These are phyloP conservation scores for Embiotoca jacksoni DNA, from an alignment of 2,113 vertebrate genomes.

Conservation along the genomic window DNA sequence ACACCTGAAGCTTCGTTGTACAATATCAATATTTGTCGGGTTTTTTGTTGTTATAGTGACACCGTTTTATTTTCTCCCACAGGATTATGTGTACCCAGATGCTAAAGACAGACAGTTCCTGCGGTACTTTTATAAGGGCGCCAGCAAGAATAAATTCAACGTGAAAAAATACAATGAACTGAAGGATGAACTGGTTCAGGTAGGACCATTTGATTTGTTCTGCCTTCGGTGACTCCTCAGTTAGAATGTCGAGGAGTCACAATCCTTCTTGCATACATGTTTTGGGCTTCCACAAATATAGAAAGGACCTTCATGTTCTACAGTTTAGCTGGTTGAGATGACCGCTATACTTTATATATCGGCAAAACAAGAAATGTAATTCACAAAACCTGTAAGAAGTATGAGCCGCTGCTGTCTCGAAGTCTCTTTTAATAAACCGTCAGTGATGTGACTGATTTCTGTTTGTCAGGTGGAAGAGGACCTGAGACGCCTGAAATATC, in stretches of 20 bases:
- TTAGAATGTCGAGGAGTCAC: too few species aligned
- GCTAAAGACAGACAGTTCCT: conserved; percentile 90
- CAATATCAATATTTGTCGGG: neutral
- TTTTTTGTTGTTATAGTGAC: neutral
- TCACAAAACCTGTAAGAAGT: neutral
- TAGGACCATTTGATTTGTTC: conserved; percentile 61
- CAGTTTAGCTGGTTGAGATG: too few species aligned
- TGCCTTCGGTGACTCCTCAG: too few species aligned
- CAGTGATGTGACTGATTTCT: neutral
- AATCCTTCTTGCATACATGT: too few species aligned
- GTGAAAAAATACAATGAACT: conserved; percentile 91
- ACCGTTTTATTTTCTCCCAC: conserved; percentile 11
- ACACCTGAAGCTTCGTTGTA: neutral
- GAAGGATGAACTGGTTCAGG: conserved; percentile 89
- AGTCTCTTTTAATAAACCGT: too few species aligned
- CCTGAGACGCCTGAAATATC: conserved; percentile 84
- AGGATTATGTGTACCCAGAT: conserved; percentile 93
- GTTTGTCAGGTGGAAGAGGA: conserved; percentile 87
- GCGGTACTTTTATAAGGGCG: conserved; percentile 89
- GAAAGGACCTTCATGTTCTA: too few species aligned
- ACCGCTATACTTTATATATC: too few species aligned
- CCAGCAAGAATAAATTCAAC: conserved; percentile 86
- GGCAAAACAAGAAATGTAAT: neutral
- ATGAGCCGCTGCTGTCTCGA: too few species aligned
- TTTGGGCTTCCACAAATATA: neutral